phyloP scores from a whole-genome alignment of 1,140 invertebrate genomes.

The Agrilus planipennis region DNA sequence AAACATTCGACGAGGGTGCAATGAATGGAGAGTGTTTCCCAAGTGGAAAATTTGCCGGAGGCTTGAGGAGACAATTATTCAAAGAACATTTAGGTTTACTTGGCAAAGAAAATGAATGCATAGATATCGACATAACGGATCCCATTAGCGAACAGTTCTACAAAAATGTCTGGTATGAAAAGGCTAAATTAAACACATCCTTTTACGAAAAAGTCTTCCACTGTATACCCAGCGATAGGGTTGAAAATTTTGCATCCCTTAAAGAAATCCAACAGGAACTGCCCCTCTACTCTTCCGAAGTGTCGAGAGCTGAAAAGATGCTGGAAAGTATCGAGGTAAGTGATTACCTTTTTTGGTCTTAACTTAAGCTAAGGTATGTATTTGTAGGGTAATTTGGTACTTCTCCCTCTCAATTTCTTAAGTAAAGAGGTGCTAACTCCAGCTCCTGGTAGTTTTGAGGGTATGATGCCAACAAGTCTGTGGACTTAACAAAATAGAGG shows the following conservation, averaged over 20 bases:
- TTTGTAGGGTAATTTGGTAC: conserved; percentile 69
- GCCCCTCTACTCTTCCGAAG: conserved; percentile 53
- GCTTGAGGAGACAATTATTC: conserved; percentile 74
- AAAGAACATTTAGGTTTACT: conserved; percentile 72
- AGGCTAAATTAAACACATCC: conserved; percentile 67
- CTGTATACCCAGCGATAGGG: conserved; percentile 71
- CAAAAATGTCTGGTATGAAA: conserved; percentile 64
- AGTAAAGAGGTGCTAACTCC: conserved; percentile 72
- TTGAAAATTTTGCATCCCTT: conserved; percentile 60
- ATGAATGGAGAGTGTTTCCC: conserved; percentile 72
- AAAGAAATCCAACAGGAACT: conserved; percentile 56
- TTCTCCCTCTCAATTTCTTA: conserved; percentile 77
- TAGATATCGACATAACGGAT: conserved; percentile 53
- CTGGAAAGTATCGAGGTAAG: conserved; percentile 56
- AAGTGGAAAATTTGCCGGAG: conserved; percentile 75
- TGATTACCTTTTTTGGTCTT: conserved; percentile 7
- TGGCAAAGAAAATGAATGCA: conserved; percentile 35
- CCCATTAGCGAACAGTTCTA: conserved; percentile 68
- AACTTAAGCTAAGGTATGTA: neutral
- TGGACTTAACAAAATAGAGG: conserved; percentile 58
- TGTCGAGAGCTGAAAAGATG: conserved; percentile 53
- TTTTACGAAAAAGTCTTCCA: conserved; percentile 82
- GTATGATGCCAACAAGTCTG: conserved; percentile 64
- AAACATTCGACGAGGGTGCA: conserved; percentile 60
- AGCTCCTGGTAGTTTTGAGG: conserved; percentile 65